These are phyloP conservation scores for Drosophila murphyi DNA, from an alignment of 1,140 invertebrate species.

Conservation along the genomic window DNA sequence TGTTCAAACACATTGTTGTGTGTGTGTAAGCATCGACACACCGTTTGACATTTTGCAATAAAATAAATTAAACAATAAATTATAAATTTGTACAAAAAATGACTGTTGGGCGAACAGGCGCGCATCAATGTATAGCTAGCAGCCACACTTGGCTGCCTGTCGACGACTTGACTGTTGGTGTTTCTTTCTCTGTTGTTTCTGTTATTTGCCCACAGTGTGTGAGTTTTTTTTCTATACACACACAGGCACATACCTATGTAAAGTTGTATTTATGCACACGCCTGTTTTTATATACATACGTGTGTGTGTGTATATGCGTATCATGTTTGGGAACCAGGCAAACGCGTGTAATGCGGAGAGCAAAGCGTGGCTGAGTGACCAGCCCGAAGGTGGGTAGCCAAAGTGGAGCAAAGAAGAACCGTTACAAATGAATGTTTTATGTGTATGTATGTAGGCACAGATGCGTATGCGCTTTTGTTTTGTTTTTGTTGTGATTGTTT, in stretches of 20 bases:
- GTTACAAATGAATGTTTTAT: conserved; percentile 17
- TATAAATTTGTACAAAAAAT: conserved; percentile 84
- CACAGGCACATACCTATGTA: not conserved
- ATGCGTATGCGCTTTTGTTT: not conserved
- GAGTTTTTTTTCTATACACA: conserved; percentile 54
- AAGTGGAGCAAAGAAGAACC: conserved; percentile 7
- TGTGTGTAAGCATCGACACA: not conserved
- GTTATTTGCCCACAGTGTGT: conserved; percentile 53
- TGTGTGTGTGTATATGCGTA: conserved; percentile 7
- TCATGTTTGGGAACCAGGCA: conserved; percentile 23
- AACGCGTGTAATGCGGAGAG: conserved; percentile 26
- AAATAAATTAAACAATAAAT: conserved; percentile 84
- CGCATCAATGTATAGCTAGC: conserved; percentile 48
- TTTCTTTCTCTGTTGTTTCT: conserved; percentile 32
- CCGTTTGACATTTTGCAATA: conserved; percentile 74
- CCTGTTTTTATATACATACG: conserved; percentile 8
- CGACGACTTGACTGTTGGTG: conserved; percentile 22
- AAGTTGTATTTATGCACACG: not conserved
- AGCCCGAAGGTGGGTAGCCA: conserved; percentile 10
- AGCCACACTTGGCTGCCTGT: conserved; percentile 1
- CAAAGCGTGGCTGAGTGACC: conserved; percentile 20
- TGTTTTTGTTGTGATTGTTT: conserved; percentile 3
- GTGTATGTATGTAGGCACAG: conserved; percentile 2
- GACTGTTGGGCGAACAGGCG: conserved; percentile 75
- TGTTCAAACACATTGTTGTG: conserved; percentile 3